Evolutionary conservation across 2,888 invertebrate species (phyloP).

Genomic region (Drosophila mercatorum): DNA sequence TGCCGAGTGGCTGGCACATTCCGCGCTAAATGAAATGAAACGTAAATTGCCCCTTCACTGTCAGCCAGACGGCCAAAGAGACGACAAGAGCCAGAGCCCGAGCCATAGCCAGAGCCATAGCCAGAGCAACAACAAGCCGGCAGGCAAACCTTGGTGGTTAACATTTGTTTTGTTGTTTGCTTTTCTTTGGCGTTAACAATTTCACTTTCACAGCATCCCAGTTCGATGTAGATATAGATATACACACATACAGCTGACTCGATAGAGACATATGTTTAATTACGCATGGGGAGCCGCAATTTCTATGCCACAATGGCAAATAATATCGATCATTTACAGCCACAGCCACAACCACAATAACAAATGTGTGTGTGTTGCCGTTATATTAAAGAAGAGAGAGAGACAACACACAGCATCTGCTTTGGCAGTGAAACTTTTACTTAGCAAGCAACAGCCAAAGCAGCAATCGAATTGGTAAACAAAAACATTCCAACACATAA

Average conservation of each 20-base stretch:
- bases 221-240: constrained; percentile 28
- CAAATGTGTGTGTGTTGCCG: constrained; percentile 49
- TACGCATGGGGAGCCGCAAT: constrained; percentile 68
- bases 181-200: constrained; percentile 69
- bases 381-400: constrained; percentile 58
- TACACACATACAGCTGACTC: constrained; percentile 7
- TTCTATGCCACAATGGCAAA: constrained; percentile 78
- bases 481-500: constrained; percentile 70
- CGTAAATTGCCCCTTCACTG: constrained; percentile 78
- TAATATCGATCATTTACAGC: constrained; percentile 75
- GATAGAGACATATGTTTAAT: constrained; percentile 73
- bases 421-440: constrained; percentile 76
- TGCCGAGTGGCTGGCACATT: constrained; percentile 47
- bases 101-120: constrained; percentile 17
- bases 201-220: constrained; percentile 82
- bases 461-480: constrained; percentile 58
- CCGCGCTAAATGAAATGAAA: constrained; percentile 63
- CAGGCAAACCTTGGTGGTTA: constrained; percentile 63
- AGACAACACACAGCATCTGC: constrained; percentile 51
- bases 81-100: not conserved
- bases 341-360: constrained; percentile 32
- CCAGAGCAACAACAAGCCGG: constrained; percentile 9
- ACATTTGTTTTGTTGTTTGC: constrained; percentile 57
- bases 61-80: constrained; percentile 18
- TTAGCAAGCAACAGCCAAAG: constrained; percentile 34